phyloP scores from a whole-genome alignment of 2,113 vertebrate species.

The Podarcis cretensis region DNA sequence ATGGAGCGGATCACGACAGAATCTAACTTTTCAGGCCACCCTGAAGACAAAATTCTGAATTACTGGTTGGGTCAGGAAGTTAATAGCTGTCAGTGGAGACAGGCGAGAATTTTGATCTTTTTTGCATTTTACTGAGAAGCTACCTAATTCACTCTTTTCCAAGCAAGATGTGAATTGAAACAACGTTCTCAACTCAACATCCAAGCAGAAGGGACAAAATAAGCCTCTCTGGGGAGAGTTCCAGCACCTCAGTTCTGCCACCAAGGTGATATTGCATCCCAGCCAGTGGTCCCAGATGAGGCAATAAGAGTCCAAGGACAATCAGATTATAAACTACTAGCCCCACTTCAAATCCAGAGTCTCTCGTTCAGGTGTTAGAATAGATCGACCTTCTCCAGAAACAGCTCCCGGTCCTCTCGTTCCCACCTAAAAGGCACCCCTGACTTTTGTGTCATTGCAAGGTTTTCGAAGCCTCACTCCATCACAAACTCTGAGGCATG shows the following conservation, averaged over 20 bases:
- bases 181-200: no score
- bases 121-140: no score
- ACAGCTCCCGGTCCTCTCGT: not conserved
- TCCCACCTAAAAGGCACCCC: not conserved
- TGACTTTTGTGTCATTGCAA: not conserved
- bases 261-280: no score
- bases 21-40: not conserved
- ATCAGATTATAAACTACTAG: no score
- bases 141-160: no score
- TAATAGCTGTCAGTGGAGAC: not conserved
- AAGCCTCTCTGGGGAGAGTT: no score
- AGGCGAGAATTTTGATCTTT: no score
- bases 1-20: not conserved
- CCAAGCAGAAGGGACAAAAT: no score
- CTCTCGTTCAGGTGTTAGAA: conserved; percentile 1
- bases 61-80: not conserved
- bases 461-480: conserved; percentile 1
- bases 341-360: not conserved
- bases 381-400: not conserved
- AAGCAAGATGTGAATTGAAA: no score
- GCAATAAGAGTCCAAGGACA: no score
- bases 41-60: not conserved
- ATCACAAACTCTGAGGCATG: not conserved
- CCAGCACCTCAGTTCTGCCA: no score
- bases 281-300: no score